A percentile compares a stretch with the other conserved stretches of the same genome.
phyloP scores from a whole-genome alignment of 2,113 vertebrate genomes.

The Paradisaea rubra region DNA sequence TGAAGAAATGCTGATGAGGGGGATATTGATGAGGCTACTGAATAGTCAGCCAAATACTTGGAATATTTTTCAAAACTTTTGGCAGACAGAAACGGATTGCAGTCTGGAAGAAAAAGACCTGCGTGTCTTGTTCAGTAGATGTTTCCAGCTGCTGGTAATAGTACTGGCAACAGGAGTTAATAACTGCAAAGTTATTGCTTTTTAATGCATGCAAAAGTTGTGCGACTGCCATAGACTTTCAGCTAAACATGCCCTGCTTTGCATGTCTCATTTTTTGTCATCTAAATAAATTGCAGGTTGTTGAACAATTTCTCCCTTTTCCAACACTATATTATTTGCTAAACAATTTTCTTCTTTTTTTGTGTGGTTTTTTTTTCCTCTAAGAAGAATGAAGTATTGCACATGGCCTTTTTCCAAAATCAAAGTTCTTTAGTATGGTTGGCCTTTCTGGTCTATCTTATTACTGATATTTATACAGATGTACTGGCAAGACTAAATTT shows the following conservation, averaged over 20 bases:
- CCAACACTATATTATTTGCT: background rate
- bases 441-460: background rate
- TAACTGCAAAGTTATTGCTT: background rate
- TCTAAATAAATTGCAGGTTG: background rate
- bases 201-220: background rate
- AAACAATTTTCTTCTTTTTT: background rate
- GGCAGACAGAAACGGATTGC: background rate
- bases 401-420: background rate
- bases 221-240: background rate
- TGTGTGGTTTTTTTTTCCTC: background rate
- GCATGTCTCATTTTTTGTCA: background rate
- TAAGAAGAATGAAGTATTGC: background rate
- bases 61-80: conserved; percentile 11
- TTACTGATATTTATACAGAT: background rate
- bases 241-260: background rate
- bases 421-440: background rate
- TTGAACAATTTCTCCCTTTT: background rate
- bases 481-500: background rate
- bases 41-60: conserved; percentile 18
- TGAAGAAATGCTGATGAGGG: background rate
- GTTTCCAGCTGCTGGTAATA: background rate
- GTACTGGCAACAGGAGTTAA: background rate
- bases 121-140: background rate
- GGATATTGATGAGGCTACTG: background rate
- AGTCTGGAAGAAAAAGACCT: background rate